phyloP scores from a whole-genome alignment of 2,797 vertebrate species.

The Pseudomugil gertrudae region DNA sequence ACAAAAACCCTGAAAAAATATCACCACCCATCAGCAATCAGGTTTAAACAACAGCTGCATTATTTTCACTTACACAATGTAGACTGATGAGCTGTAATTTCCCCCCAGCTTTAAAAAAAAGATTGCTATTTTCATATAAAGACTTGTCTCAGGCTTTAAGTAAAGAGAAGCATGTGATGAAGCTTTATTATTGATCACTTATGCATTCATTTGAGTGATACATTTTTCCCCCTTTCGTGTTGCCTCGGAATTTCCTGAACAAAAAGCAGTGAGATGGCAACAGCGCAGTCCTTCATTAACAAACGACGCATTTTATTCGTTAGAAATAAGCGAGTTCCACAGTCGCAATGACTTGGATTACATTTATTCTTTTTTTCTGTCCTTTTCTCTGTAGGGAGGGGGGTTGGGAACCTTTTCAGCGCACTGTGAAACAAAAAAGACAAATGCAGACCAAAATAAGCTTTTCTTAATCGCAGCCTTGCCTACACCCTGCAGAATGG shows the following conservation, averaged over 20 bases:
- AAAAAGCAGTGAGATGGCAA: conserved; percentile 46
- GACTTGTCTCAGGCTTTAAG: conserved; percentile 31
- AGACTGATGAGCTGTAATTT: conserved; percentile 41
- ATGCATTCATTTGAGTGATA: conserved; percentile 39
- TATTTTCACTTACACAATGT: conserved; percentile 57
- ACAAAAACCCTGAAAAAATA: conserved; percentile 85
- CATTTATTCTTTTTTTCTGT: not conserved
- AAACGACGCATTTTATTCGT: conserved; percentile 49
- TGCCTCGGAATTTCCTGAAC: conserved; percentile 48
- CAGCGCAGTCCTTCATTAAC: conserved; percentile 24
- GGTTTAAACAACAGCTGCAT: conserved; percentile 68
- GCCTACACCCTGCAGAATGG: conserved; percentile 87
- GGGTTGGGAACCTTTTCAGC: conserved; percentile 5
- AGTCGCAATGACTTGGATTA: conserved; percentile 1
- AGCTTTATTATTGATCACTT: conserved; percentile 55
- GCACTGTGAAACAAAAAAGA: conserved; percentile 68
- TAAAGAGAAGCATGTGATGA: conserved; percentile 35
- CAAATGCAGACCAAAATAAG: conserved; percentile 74
- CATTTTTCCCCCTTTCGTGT: conserved; percentile 33
- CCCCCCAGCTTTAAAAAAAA: conserved; percentile 40
- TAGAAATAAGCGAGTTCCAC: conserved; percentile 5
- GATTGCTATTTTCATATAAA: conserved; percentile 60
- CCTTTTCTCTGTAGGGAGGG: not conserved
- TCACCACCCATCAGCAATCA: conserved; percentile 78
- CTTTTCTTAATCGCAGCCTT: conserved; percentile 82